Conservation (phyloP, 2,113 vertebrate species). For the Cryptoleucopteryx plumbea region DNA sequence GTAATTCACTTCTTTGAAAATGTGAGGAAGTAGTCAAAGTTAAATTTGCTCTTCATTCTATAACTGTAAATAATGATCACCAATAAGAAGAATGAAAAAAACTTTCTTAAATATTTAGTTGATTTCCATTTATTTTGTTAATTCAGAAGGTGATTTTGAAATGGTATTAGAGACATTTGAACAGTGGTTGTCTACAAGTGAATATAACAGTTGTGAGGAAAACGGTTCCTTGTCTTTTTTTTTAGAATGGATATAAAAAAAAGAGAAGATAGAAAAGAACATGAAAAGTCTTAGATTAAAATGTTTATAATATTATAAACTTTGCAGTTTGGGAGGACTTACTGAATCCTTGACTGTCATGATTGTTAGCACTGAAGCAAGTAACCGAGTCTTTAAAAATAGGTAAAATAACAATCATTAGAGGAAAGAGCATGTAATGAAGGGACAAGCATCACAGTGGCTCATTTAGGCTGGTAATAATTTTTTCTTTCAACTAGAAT, state of each 20-base stretch:
- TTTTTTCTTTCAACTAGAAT: background rate
- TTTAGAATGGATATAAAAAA: background rate
- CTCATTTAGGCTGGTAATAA: background rate
- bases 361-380: background rate
- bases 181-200: background rate
- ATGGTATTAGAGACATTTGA: background rate
- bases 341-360: background rate
- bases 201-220: background rate
- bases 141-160: background rate
- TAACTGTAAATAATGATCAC: background rate
- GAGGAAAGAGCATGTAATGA: background rate
- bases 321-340: background rate
- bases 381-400: background rate
- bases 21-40: background rate
- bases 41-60: background rate
- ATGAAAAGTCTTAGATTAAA: background rate
- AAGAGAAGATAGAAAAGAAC: background rate
- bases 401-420: background rate
- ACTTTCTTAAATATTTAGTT: background rate
- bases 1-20: background rate
- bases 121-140: background rate
- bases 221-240: background rate
- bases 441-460: background rate
- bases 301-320: background rate
- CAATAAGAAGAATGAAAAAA: background rate